Evolutionary conservation across 2,888 invertebrate species (phyloP).

Genomic region (Oligia latruncula): DNA sequence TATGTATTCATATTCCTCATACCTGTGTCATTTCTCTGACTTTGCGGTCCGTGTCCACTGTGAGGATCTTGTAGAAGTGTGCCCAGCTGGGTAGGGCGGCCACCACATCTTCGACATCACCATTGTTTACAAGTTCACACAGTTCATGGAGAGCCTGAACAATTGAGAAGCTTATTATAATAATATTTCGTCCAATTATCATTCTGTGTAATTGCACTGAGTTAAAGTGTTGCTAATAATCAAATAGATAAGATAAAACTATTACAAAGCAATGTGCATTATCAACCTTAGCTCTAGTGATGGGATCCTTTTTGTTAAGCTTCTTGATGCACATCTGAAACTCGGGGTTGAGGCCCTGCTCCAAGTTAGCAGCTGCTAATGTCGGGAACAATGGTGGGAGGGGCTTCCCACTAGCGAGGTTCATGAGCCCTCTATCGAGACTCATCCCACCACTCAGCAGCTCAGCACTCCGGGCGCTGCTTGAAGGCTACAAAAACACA

Average conservation of each 20-base stretch:
- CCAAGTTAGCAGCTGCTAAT: conserved; percentile 87
- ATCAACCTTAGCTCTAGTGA: conserved; percentile 95
- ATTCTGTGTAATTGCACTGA: background rate
- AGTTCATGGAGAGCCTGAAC: conserved; percentile 95
- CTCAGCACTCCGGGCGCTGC: conserved; percentile 97
- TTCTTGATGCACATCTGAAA: conserved; percentile 95
- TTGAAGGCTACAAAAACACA: conserved; percentile 94
- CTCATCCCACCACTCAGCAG: conserved; percentile 90
- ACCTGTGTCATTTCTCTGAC: conserved; percentile 94
- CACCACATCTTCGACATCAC: conserved; percentile 92
- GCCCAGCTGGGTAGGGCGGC: conserved; percentile 95
- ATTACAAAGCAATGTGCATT: background rate
- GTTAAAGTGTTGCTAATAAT: background rate
- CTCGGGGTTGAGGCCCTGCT: conserved; percentile 93
- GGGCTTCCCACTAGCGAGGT: conserved; percentile 66
- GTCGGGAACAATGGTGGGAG: conserved; percentile 80
- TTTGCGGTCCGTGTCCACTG: conserved; percentile 94
- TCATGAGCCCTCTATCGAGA: conserved; percentile 66
- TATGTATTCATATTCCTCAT: background rate
- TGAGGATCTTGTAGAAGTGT: conserved; percentile 93
- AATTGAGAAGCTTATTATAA: background rate
- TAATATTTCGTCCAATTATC: background rate
- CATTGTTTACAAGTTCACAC: conserved; percentile 91
- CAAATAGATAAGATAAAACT: background rate
- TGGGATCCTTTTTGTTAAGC: conserved; percentile 96